Conservation (phyloP, 2,113 vertebrate genomes). For the Fulica atra region DNA sequence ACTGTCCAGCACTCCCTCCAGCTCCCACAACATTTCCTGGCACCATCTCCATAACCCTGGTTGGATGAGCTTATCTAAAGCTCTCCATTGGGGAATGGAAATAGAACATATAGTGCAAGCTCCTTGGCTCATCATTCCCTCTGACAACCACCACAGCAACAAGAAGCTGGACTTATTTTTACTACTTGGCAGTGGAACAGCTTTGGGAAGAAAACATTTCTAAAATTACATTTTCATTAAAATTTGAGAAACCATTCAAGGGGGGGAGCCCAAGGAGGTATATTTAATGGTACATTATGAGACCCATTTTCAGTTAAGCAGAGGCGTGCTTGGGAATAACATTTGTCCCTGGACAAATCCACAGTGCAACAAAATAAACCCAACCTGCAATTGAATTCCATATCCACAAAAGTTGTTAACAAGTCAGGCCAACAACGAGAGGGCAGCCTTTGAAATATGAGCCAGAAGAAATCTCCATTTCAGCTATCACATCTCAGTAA, state of each 20-base stretch:
- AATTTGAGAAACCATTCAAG: neutral
- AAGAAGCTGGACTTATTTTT: conserved; percentile 49
- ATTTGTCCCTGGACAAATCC: neutral
- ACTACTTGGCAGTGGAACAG: neutral
- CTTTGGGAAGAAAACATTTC: neutral
- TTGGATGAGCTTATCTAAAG: conserved; percentile 50
- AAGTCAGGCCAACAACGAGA: neutral
- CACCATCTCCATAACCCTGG: neutral
- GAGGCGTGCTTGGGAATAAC: neutral
- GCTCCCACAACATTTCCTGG: conserved; percentile 45
- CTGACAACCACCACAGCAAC: conserved; percentile 23
- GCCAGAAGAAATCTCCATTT: neutral
- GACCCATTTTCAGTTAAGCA: neutral
- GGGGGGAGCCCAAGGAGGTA: neutral
- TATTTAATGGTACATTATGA: neutral
- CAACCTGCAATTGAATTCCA: neutral
- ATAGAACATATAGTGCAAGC: conserved; percentile 58
- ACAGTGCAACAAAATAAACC: neutral
- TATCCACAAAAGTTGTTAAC: neutral
- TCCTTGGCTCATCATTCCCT: conserved; percentile 1
- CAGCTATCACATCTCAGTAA: neutral
- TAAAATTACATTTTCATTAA: conserved; percentile 39
- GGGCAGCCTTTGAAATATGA: neutral
- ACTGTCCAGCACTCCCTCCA: neutral
- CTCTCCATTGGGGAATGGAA: conserved; percentile 36